Evolutionary conservation across 2,113 vertebrate species (phyloP), one percentile per base, ranked within the genome.

Genomic region (Oryzias celebensis): DNA sequence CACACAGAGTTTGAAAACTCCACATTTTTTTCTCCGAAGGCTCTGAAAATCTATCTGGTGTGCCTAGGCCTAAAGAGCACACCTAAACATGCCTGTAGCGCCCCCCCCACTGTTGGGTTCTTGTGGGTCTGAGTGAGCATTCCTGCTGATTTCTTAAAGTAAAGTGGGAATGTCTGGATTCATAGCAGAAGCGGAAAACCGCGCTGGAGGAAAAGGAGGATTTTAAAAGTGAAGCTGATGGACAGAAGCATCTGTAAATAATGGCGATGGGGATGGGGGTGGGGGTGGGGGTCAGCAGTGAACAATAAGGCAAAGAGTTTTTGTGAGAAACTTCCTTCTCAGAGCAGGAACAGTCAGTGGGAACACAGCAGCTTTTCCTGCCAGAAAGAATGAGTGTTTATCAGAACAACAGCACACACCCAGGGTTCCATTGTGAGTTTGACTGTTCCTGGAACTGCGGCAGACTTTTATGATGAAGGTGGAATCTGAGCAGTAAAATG

Each of bases 311-410:
- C 51, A 28, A 62, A 57, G 65, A 58, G 49, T 28, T 60, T 77
- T 81, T 81, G 82, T 78, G 65, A 51, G 42, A 58, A 26, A 71
- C 70, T 84, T 85, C 78, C 73, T 68, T 47, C 45, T 54, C 4
- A 0, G 28, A 64, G 62, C 24, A 16, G 57, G 70, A 65, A 45
- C 48, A 26, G 24, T n/a, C 57, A 42, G 43, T 43, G 68, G 58
- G 63, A 75, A 46, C 31, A 0, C 15, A 4, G 0, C 45, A 13
- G 56, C 36, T 73, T 48, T 76, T 79, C 80, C 76, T 73, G 65
- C n/a, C 2, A 28, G 7, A 57, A 13, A 46, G 48, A 66, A 64
- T 64, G 26, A 64, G 15, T 67, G 71, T 28, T 8, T 23, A 36
- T 36, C 36, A 36, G 36, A 10, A 12, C 36, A 36, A 36, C 36